A percentile compares a stretch with the other conserved stretches of the same genome.
Conservation (phyloP, 23 tunicate species). For the Trididemnum nubilum region DNA sequence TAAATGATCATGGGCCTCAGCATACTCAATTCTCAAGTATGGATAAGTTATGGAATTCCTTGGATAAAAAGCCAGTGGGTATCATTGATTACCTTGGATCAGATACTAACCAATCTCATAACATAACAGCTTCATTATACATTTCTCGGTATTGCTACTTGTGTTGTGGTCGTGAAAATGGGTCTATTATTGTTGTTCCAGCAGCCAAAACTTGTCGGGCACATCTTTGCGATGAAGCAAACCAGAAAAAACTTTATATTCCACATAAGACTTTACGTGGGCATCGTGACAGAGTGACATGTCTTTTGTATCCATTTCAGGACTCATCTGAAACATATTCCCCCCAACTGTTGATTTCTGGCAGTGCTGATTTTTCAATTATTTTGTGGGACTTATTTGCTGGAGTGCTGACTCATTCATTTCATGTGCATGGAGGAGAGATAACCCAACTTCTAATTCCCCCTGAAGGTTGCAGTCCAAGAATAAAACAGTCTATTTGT, state of each 20-base stretch:
- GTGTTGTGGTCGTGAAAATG: slow-evolving; percentile 91
- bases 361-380: slow-evolving; percentile 90
- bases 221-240: slow-evolving; percentile 45
- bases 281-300: slow-evolving; percentile 72
- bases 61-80: slow-evolving; percentile 64
- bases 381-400: slow-evolving; percentile 76
- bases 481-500: slow-evolving; percentile 78
- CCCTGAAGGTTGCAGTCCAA: slow-evolving; percentile 71
- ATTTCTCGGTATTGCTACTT: slow-evolving; percentile 57
- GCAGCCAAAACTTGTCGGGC: slow-evolving; percentile 81
- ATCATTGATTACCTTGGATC: slow-evolving; percentile 66
- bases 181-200: slow-evolving; percentile 78
- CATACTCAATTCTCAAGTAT: slow-evolving; percentile 28
- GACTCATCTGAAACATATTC: slow-evolving; percentile 66
- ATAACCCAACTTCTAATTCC: slow-evolving; percentile 69
- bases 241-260: slow-evolving; percentile 24
- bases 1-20: not conserved
- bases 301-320: slow-evolving; percentile 81
- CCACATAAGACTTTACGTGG: slow-evolving; percentile 74
- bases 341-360: slow-evolving; percentile 67
- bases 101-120: not conserved
- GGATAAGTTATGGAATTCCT: slow-evolving; percentile 47
- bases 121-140: slow-evolving; percentile 66
- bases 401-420: slow-evolving; percentile 64
- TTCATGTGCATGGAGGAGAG: slow-evolving; percentile 80